Evolutionary conservation across 2,113 vertebrate genomes (phyloP).

Genomic region (Heterochromis multidens): DNA sequence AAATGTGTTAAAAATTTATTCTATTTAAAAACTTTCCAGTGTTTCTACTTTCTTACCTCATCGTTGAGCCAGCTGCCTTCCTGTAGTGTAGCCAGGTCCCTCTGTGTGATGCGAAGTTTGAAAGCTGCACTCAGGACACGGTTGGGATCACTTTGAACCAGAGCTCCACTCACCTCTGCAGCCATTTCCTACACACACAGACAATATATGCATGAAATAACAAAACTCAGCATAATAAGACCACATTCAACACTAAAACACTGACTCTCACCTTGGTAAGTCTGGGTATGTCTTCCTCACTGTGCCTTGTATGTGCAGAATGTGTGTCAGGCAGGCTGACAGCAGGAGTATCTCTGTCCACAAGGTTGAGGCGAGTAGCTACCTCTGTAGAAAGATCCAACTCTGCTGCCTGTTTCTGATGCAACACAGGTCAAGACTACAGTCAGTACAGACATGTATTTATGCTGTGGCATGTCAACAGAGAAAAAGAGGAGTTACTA

Average conservation of each 20-base stretch:
- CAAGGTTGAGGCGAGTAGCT: constrained; percentile 80
- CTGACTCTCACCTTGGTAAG: constrained; percentile 70
- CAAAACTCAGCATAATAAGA: not conserved
- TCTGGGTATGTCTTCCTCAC: constrained; percentile 75
- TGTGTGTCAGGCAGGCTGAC: constrained; percentile 42
- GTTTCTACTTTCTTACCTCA: constrained; percentile 71
- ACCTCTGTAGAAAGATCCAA: constrained; percentile 85
- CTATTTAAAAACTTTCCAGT: not conserved
- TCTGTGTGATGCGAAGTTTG: constrained; percentile 85
- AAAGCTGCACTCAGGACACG: constrained; percentile 86
- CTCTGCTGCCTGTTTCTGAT: constrained; percentile 71
- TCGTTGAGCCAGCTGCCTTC: constrained; percentile 89
- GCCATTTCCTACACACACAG: constrained; percentile 82
- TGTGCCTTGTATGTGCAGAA: constrained; percentile 54
- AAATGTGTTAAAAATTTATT: not conserved
- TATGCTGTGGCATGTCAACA: not conserved
- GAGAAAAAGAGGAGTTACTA: constrained; percentile 13
- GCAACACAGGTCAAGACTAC: not conserved
- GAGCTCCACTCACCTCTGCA: constrained; percentile 76
- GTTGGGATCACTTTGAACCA: constrained; percentile 75
- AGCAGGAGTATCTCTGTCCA: constrained; percentile 67
- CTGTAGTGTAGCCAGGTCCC: constrained; percentile 84
- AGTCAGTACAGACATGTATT: not conserved
- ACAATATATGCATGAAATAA: not conserved
- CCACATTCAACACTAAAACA: not conserved